Conservation (phyloP, 2,113 vertebrate genomes). For the Aix galericulata region DNA sequence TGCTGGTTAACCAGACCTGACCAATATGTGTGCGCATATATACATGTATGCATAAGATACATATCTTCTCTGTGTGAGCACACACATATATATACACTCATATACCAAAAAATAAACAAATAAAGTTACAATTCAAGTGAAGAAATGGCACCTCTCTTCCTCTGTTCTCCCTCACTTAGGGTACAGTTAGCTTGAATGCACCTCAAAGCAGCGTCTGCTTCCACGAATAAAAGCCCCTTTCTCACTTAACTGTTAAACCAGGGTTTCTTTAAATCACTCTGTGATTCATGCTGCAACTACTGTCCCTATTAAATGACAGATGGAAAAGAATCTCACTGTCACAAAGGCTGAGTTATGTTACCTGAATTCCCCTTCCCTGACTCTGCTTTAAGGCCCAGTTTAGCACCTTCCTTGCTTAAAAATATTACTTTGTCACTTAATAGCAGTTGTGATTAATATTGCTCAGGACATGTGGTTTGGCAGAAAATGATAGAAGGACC, state of each 20-base stretch:
- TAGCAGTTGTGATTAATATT: conserved; percentile 44
- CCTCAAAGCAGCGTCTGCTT: not conserved
- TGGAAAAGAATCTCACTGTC: not conserved
- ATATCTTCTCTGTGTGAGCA: too few species aligned
- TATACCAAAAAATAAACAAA: rapidly evolving
- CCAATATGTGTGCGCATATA: not conserved
- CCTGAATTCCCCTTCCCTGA: not conserved
- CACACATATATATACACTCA: not conserved
- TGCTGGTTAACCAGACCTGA: not conserved
- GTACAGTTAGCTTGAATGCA: not conserved
- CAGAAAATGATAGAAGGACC: conserved; percentile 80
- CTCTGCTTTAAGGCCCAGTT: not conserved
- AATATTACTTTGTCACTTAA: not conserved
- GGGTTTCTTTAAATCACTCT: not conserved
- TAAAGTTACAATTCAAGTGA: not conserved
- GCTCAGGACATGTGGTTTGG: conserved; percentile 84
- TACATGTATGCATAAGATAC: not conserved
- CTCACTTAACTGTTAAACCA: not conserved
- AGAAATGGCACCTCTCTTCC: not conserved
- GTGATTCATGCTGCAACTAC: not conserved
- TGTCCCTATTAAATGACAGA: not conserved
- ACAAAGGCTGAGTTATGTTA: not conserved
- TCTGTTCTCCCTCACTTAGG: not conserved
- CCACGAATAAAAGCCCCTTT: not conserved
- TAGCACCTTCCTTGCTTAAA: not conserved